A percentile compares a stretch with the other conserved stretches of the same genome.
These are phyloP conservation scores for Rhagonycha lutea DNA, from an alignment of 2,888 invertebrate species.

Conservation along the genomic window DNA sequence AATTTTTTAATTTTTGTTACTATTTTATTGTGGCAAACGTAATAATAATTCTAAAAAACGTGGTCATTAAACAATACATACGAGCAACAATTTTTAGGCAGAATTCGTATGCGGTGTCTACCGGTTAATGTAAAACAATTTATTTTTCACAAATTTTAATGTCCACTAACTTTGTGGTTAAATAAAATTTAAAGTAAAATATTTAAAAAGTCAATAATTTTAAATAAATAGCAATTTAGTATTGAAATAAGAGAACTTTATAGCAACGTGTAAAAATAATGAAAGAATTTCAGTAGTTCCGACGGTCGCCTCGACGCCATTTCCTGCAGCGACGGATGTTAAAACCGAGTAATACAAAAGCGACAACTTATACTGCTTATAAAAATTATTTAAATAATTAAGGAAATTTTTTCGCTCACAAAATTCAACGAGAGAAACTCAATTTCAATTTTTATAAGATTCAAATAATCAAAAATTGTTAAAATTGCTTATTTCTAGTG, in stretches of 20 bases:
- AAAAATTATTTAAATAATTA: neutral
- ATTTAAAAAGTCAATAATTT: neutral
- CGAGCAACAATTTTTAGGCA: neutral
- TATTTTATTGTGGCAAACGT: neutral
- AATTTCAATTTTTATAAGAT: neutral
- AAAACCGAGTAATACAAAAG: neutral
- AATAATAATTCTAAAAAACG: neutral
- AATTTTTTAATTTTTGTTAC: neutral
- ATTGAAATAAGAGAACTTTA: neutral
- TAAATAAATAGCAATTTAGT: neutral
- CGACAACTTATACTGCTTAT: neutral
- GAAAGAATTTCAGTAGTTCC: conserved; percentile 3
- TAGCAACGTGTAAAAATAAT: neutral
- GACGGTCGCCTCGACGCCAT: conserved; percentile 24
- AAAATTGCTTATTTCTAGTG: neutral
- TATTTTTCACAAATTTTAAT: neutral
- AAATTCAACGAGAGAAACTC: neutral
- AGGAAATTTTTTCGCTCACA: neutral
- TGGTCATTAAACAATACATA: neutral
- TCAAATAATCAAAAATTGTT: neutral
- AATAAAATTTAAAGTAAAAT: neutral
- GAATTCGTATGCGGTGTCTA: neutral
- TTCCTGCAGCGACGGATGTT: conserved; percentile 17
- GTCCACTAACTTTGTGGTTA: neutral
- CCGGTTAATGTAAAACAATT: neutral